Evolutionary conservation across 2,797 vertebrate species (phyloP), one percentile per base, ranked within the genome.

Genomic region (Sparus aurata): DNA sequence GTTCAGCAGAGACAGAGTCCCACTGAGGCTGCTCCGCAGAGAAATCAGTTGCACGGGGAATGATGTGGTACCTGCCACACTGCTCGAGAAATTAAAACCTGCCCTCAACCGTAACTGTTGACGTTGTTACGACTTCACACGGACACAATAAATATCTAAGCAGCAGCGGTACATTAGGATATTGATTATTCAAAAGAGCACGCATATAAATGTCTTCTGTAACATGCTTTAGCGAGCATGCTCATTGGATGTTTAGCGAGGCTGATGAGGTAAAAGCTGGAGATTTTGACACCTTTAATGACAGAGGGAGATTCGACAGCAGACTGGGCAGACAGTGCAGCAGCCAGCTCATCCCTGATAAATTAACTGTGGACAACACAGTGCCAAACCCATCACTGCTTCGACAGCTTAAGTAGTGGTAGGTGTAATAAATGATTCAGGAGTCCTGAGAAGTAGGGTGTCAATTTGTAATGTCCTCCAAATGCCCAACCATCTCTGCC

Each of bases 391-490:
- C 91, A 90, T 93, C 91, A 84, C 79, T 43, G 88, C 83, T 70
- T 67, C 62, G 92, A 93, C 93, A 92, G 89, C 86, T 93, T 91
- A 94, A 94, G 94, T 91, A 93, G 91, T 87, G 89, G 86, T 93
- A 92, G 91, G 86, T 89, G 92, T 94, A 95, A 95, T 93, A 93
- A 94, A 95, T 93, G 92, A 93, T 92, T 93, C 87, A 88, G 87
- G 79, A 77, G 89, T 90, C 80, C 88, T 23, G 58, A 92, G 92
- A 92, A 93, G 91, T 85, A 77, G 83, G 75, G 78, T 93, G 92
- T 93, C 93, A 90, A 93, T 94, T 93, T 94, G 91, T 93, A 91
- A 91, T 69, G 92, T 95, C 93, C 93, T 92, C 91, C 87, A 93
- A 93, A 94, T 88, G 82, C 87, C 88, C 89, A 87, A 70, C 73